Conservation (phyloP, 2,888 invertebrate genomes). For the Hyalella azteca region DNA sequence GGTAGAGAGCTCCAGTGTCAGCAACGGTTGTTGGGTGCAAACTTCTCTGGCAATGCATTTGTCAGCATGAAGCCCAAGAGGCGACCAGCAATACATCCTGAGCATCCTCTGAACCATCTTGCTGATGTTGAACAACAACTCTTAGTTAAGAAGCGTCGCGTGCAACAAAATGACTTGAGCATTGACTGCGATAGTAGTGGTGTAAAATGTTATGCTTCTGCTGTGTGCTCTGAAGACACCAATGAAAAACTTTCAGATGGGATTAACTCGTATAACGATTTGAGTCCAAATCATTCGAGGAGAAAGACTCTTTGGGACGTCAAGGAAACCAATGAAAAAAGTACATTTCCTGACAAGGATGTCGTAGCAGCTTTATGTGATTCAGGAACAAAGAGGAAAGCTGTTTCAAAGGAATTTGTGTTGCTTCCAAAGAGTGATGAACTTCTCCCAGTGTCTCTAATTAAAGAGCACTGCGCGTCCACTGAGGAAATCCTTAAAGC, state of each 20-base stretch:
- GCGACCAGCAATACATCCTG: slow-evolving; percentile 41
- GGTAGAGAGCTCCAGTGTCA: slow-evolving; percentile 46
- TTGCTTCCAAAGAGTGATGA: background rate
- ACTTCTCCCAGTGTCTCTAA: background rate
- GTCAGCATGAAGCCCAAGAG: slow-evolving; percentile 42
- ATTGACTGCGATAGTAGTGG: too few relatives aligned
- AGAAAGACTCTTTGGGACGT: too few relatives aligned
- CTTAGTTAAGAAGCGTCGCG: slow-evolving; percentile 38
- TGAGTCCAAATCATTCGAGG: too few relatives aligned
- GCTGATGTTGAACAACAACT: slow-evolving; percentile 46
- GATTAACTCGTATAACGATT: too few relatives aligned
- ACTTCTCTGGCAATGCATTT: slow-evolving; percentile 38
- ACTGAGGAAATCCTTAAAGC: background rate
- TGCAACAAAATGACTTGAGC: too few relatives aligned
- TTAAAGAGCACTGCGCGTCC: background rate
- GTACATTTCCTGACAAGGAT: too few relatives aligned
- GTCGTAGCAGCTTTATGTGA: too few relatives aligned
- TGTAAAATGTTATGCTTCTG: too few relatives aligned
- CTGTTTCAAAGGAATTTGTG: background rate
- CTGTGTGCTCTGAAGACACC: too few relatives aligned
- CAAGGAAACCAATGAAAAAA: too few relatives aligned
- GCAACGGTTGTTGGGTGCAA: background rate
- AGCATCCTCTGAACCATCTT: slow-evolving; percentile 53
- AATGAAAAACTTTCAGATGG: too few relatives aligned
- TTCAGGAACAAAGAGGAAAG: background rate